phyloP scores from a whole-genome alignment of 2,113 vertebrate genomes.

The Rhadina sibilatrix region DNA sequence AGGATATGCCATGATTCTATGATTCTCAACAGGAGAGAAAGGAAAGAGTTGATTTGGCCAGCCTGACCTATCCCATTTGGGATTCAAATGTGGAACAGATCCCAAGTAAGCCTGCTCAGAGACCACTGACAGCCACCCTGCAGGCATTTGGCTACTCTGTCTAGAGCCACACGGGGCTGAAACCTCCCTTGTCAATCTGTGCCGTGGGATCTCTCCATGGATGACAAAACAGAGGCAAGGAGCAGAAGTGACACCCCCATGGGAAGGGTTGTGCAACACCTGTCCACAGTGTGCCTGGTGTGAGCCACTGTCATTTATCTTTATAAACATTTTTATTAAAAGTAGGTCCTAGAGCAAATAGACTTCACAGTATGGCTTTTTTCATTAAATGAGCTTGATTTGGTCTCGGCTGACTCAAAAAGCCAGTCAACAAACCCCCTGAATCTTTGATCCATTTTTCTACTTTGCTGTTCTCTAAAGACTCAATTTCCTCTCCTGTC shows the following conservation, averaged over 20 bases:
- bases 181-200: rapidly evolving
- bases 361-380: not conserved
- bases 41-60: not conserved
- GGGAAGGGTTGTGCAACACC: not conserved
- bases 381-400: not conserved
- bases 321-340: not conserved
- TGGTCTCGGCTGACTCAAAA: not conserved
- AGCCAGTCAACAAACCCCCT: not conserved
- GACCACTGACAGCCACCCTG: rapidly evolving
- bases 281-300: not conserved
- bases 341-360: not conserved
- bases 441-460: conserved; percentile 65
- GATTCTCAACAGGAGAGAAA: not conserved
- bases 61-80: not conserved
- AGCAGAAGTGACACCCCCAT: rapidly evolving
- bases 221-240: not conserved
- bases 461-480: conserved; percentile 49
- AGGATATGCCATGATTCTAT: too few species aligned
- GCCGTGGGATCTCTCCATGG: rapidly evolving
- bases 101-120: not conserved
- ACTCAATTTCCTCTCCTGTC: conserved; percentile 54
- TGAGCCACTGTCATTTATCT: not conserved
- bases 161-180: rapidly evolving
- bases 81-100: not conserved
- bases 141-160: not conserved